Conservation (phyloP, 1,140 invertebrate species). For the Piezodorus guildinii region DNA sequence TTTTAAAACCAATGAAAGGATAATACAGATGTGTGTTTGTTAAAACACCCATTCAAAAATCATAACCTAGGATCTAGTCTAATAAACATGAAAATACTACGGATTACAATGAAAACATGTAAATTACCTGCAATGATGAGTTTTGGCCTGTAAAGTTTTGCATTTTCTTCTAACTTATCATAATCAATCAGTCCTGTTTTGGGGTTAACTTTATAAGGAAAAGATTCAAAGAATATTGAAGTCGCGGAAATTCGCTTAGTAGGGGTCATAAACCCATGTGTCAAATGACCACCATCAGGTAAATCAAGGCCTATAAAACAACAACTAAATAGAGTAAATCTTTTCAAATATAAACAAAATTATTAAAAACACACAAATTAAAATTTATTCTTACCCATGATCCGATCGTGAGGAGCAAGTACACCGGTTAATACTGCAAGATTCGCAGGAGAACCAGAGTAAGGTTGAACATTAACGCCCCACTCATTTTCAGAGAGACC, state of each 20-base stretch:
- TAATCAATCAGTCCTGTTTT: conserved; percentile 89
- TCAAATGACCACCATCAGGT: conserved; percentile 92
- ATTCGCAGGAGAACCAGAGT: conserved; percentile 94
- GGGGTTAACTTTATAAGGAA: conserved; percentile 90
- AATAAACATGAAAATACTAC: no score
- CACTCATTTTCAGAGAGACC: conserved; percentile 73
- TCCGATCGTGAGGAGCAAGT: conserved; percentile 81
- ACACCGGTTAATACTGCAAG: conserved; percentile 89
- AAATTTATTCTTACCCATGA: conserved; percentile 63
- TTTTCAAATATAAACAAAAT: no score
- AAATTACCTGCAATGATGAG: conserved; percentile 74
- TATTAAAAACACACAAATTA: not conserved
- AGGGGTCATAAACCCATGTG: conserved; percentile 85
- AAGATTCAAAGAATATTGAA: conserved; percentile 95
- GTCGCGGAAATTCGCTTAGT: conserved; percentile 93
- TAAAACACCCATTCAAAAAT: no score
- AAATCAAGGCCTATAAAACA: conserved; percentile 57
- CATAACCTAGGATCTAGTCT: no score
- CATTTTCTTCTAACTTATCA: conserved; percentile 68
- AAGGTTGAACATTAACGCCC: conserved; percentile 97
- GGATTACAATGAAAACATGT: not conserved
- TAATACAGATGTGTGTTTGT: no score
- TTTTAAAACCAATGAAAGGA: not conserved
- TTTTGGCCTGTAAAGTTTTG: conserved; percentile 79
- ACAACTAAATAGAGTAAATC: not conserved